phyloP scores from a whole-genome alignment of 2,888 invertebrate genomes.

The Hypsopygia costalis region DNA sequence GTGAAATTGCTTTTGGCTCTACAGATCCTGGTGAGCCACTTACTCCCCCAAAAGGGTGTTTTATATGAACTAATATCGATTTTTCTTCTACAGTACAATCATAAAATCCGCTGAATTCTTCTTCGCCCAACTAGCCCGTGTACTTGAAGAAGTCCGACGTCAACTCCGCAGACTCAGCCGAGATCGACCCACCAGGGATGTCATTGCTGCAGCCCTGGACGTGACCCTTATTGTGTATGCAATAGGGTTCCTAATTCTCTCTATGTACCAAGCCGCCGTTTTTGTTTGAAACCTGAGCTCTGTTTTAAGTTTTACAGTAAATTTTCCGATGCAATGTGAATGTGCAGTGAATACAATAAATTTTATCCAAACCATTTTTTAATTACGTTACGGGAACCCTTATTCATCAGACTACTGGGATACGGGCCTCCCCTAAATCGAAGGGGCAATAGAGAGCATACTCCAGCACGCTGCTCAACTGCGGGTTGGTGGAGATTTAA shows the following conservation, averaged over 20 bases:
- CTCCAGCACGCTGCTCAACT: too few relatives aligned
- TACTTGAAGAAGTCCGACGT: conserved; percentile 23
- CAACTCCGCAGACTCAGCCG: conserved; percentile 20
- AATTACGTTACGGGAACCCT: too few relatives aligned
- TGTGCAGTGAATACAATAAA: too few relatives aligned
- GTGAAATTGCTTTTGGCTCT: too few relatives aligned
- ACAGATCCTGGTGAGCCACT: too few relatives aligned
- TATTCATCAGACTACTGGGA: too few relatives aligned
- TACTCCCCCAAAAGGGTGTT: too few relatives aligned
- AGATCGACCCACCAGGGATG: conserved; percentile 38
- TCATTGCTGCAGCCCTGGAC: conserved; percentile 55
- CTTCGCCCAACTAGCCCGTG: conserved; percentile 22
- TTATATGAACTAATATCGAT: too few relatives aligned
- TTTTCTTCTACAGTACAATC: conserved; percentile 39
- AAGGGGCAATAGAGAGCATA: too few relatives aligned
- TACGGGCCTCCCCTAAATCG: too few relatives aligned
- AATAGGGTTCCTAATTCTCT: conserved; percentile 54
- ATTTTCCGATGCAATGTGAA: background rate
- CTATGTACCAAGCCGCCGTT: conserved; percentile 49
- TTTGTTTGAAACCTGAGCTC: conserved; percentile 10
- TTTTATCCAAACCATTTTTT: too few relatives aligned
- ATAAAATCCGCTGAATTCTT: conserved; percentile 34
- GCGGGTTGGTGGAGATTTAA: too few relatives aligned
- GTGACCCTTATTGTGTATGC: conserved; percentile 53
- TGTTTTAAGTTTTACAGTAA: background rate